These are phyloP conservation scores for Bombus turneri DNA, from an alignment of 1,140 invertebrate genomes.

Conservation along the genomic window DNA sequence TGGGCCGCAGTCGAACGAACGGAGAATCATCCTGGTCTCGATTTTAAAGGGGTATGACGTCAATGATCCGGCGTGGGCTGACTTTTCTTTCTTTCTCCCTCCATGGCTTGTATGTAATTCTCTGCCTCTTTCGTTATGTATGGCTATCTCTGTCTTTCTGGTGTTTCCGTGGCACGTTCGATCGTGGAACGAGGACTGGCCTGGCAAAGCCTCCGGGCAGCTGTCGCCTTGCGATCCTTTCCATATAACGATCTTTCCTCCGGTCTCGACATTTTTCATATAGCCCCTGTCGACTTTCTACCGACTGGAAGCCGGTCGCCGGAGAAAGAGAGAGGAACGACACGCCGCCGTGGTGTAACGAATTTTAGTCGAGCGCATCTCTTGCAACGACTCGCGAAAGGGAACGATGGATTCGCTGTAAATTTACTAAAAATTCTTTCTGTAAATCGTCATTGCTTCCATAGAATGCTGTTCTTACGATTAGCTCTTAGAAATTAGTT, in stretches of 20 bases:
- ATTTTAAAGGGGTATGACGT: slow-evolving; percentile 54
- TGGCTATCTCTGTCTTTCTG: no score
- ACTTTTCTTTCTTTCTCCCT: not conserved
- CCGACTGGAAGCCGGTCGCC: slow-evolving; percentile 1
- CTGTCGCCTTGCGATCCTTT: slow-evolving; percentile 56
- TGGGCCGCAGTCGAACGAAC: not conserved
- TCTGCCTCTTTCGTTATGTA: no score
- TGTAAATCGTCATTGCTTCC: no score
- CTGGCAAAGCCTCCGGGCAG: slow-evolving; percentile 50
- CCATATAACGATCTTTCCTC: slow-evolving; percentile 53
- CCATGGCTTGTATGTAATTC: not conserved
- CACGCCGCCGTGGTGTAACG: slow-evolving; percentile 18
- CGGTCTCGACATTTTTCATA: slow-evolving; percentile 46
- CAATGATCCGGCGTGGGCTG: slow-evolving; percentile 50
- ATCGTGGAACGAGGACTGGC: slow-evolving; percentile 41
- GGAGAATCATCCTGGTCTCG: slow-evolving; percentile 32
- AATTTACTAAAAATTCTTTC: no score
- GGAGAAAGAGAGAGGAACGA: slow-evolving; percentile 23
- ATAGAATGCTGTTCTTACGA: no score
- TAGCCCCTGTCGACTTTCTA: slow-evolving; percentile 47
- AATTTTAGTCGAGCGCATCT: slow-evolving; percentile 27
- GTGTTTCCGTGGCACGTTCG: slow-evolving; percentile 27
- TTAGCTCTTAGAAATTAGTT: no score
- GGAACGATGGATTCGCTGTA: no score
- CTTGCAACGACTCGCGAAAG: not conserved